Evolutionary conservation across 2,797 vertebrate species (phyloP).

Genomic region (Tragelaphus oryx): DNA sequence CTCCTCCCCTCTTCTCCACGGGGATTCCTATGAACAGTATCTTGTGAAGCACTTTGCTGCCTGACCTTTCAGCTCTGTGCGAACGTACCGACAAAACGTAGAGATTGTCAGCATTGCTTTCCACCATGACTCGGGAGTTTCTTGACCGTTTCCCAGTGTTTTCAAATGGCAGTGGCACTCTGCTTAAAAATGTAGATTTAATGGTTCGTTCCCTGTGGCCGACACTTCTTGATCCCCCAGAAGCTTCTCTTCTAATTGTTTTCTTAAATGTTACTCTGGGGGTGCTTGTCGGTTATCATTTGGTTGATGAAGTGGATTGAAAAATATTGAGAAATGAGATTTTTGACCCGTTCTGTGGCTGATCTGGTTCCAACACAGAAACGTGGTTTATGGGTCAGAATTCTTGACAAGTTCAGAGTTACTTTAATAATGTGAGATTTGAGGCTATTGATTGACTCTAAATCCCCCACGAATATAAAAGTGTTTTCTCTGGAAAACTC

Average conservation of each 20-base stretch:
- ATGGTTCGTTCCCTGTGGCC: neutral
- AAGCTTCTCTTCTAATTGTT: neutral
- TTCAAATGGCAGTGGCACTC: neutral
- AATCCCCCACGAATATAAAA: conserved; percentile 30
- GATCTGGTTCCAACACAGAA: neutral
- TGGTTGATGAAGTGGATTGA: conserved; percentile 6
- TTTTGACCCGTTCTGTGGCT: neutral
- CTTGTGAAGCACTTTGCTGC: neutral
- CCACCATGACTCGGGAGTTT: neutral
- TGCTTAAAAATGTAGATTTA: neutral
- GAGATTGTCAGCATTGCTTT: neutral
- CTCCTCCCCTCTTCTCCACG: accelerated
- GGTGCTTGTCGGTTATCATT: neutral
- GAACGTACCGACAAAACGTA: too few species aligned
- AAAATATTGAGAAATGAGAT: conserved; percentile 51
- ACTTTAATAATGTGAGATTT: conserved; percentile 58
- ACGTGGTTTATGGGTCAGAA: neutral
- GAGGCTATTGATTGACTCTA: conserved; percentile 41
- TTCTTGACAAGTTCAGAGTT: conserved; percentile 48
- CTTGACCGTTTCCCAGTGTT: neutral
- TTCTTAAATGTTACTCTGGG: neutral
- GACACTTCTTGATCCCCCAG: neutral
- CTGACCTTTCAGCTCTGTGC: neutral
- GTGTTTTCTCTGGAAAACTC: conserved; percentile 22
- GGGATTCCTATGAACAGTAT: too few species aligned